phyloP scores from a whole-genome alignment of 2,888 invertebrate species.

The Athalia rosae region DNA sequence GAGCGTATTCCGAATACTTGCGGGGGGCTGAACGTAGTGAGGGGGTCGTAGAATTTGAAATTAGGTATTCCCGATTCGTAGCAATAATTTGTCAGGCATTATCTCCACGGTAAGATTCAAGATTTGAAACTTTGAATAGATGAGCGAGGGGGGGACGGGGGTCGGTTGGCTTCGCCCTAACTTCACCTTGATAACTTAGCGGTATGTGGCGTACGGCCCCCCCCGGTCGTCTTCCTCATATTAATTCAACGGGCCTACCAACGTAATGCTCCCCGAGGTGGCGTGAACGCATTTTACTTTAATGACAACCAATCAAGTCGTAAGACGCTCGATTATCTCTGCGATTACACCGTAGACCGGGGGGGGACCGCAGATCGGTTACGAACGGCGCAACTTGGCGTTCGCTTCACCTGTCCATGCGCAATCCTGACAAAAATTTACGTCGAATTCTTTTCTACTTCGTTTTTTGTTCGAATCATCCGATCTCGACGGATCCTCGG shows the following conservation, averaged over 20 bases:
- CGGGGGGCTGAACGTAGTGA: background rate
- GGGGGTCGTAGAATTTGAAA: slow-evolving; percentile 47
- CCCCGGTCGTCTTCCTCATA: slow-evolving; percentile 59
- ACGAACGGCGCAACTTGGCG: slow-evolving; percentile 9
- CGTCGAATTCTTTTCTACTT: too few relatives aligned
- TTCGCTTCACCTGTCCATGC: background rate
- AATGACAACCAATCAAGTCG: slow-evolving; percentile 71
- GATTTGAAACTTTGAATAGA: slow-evolving; percentile 67
- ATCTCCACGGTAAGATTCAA: slow-evolving; percentile 62
- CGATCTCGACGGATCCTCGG: too few relatives aligned
- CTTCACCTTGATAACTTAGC: slow-evolving; percentile 15
- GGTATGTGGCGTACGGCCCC: background rate
- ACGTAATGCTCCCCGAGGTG: slow-evolving; percentile 69
- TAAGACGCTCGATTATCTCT: slow-evolving; percentile 71
- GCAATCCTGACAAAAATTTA: background rate
- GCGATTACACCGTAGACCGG: slow-evolving; percentile 61
- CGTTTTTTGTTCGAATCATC: too few relatives aligned
- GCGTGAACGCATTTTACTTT: slow-evolving; percentile 70
- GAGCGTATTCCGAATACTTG: background rate
- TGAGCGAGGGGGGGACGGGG: slow-evolving; percentile 53
- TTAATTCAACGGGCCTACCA: slow-evolving; percentile 68
- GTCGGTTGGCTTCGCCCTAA: slow-evolving; percentile 44
- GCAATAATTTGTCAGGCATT: slow-evolving; percentile 69
- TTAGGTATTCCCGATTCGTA: slow-evolving; percentile 66
- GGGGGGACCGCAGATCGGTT: background rate